Conservation (phyloP, 2,888 invertebrate genomes). For the Mechanitis messenoides region DNA sequence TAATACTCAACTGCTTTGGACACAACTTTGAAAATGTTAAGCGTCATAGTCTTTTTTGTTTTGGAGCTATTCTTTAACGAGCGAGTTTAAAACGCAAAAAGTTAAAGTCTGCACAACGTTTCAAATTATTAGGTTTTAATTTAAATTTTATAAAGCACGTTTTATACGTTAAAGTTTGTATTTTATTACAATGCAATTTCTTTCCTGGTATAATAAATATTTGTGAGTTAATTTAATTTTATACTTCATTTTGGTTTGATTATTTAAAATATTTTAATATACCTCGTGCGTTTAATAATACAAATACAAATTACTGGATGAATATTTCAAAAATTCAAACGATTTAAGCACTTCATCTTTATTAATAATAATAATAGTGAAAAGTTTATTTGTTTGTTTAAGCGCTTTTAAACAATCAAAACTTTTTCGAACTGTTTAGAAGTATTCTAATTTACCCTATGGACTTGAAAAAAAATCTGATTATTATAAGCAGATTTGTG, state of each 20-base stretch:
- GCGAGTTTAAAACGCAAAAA: slow-evolving; percentile 16
- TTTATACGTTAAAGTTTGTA: slow-evolving; percentile 2
- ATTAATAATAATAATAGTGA: too few relatives aligned
- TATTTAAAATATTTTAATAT: too few relatives aligned
- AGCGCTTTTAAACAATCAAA: too few relatives aligned
- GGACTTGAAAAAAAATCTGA: too few relatives aligned
- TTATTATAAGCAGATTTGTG: too few relatives aligned
- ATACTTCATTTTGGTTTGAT: too few relatives aligned
- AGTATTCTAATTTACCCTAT: too few relatives aligned
- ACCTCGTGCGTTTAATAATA: too few relatives aligned
- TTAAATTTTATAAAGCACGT: slow-evolving; percentile 8
- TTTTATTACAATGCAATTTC: not conserved
- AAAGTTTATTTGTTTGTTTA: too few relatives aligned
- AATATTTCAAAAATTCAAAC: not conserved
- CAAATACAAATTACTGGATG: too few relatives aligned
- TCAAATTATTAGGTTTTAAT: slow-evolving; percentile 11
- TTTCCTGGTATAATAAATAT: not conserved
- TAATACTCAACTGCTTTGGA: slow-evolving; percentile 29
- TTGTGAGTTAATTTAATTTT: too few relatives aligned
- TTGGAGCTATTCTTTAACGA: slow-evolving; percentile 33
- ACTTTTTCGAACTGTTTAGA: too few relatives aligned
- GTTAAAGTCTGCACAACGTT: slow-evolving; percentile 14
- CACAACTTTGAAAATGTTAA: slow-evolving; percentile 24
- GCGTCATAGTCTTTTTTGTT: slow-evolving; percentile 15
- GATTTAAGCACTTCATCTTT: not conserved